Percentiles rank a stretch among this genome's conserved stretches.
Conservation (phyloP, 2,797 vertebrate species). For the Alosa sapidissima region DNA sequence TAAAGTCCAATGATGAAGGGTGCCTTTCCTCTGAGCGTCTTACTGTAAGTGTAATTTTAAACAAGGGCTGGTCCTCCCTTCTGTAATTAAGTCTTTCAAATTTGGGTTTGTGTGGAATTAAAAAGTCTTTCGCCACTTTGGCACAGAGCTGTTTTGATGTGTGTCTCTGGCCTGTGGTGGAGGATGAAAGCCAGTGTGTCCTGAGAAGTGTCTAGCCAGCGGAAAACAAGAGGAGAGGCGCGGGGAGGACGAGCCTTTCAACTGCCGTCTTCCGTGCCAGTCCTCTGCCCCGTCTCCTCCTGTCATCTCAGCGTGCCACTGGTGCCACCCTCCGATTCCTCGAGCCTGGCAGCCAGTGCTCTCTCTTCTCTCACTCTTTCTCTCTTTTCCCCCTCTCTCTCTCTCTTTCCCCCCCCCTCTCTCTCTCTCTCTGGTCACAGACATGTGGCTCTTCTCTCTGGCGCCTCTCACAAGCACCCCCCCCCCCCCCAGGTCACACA, state of each 20-base stretch:
- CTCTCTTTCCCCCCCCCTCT: background rate
- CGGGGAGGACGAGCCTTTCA: conserved; percentile 56
- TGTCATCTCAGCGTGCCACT: conserved; percentile 6
- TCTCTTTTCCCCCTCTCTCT: background rate
- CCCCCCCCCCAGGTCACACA: conserved; percentile 25
- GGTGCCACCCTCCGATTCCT: conserved; percentile 6
- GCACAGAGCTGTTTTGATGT: conserved; percentile 73
- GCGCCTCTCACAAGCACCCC: background rate
- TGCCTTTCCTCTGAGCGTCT: conserved; percentile 57
- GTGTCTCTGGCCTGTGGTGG: conserved; percentile 77
- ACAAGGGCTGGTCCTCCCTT: conserved; percentile 70
- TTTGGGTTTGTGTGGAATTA: conserved; percentile 74
- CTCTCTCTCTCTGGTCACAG: conserved; percentile 1
- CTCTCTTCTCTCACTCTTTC: conserved; percentile 51
- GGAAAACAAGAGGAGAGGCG: conserved; percentile 56
- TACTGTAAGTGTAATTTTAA: conserved; percentile 74
- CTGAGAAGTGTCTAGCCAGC: conserved; percentile 65
- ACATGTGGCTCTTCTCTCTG: conserved; percentile 16
- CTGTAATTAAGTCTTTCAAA: conserved; percentile 76
- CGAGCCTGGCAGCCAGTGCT: background rate
- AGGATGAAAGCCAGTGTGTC: conserved; percentile 73
- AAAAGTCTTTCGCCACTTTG: conserved; percentile 75
- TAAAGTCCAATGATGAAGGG: conserved; percentile 67
- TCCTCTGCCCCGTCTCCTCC: conserved; percentile 1
- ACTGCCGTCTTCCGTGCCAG: conserved; percentile 29